Evolutionary conservation across 2,888 invertebrate genomes (phyloP).

Genomic region (Luffia ferchaultella): DNA sequence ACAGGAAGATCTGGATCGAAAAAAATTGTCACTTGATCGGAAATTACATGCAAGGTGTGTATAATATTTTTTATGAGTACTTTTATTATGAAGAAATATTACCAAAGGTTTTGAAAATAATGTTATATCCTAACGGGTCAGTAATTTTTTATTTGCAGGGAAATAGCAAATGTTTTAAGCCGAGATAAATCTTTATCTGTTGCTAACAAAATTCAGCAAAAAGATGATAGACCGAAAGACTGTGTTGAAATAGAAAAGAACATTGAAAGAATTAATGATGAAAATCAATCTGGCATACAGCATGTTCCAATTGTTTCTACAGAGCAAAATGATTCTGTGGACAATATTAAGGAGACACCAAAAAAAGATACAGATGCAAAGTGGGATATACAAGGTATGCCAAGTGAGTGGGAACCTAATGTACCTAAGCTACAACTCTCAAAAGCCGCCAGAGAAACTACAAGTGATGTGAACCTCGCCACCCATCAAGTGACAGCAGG

Average conservation of each 20-base stretch:
- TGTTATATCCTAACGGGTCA: no score
- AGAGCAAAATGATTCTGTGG: neutral
- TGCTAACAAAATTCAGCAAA: conserved; percentile 26
- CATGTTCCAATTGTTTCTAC: neutral
- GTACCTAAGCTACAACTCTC: conserved; percentile 34
- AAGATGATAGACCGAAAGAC: conserved; percentile 7
- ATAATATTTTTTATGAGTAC: neutral
- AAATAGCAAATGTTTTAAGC: conserved; percentile 47
- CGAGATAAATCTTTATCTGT: conserved; percentile 37
- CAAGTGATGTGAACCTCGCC: conserved; percentile 18
- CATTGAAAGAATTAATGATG: neutral
- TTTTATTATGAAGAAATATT: no score
- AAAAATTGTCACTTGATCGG: conserved; percentile 43
- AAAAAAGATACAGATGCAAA: neutral
- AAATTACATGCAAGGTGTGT: conserved; percentile 46
- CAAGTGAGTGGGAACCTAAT: conserved; percentile 35
- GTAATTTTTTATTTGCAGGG: conserved; percentile 30
- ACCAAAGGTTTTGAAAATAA: no score
- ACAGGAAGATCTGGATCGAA: conserved; percentile 44
- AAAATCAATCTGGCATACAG: neutral
- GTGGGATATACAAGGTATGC: conserved; percentile 18
- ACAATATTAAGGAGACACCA: neutral
- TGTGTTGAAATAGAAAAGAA: neutral
- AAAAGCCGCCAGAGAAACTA: conserved; percentile 23
- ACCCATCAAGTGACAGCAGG: conserved; percentile 26